Evolutionary conservation across 64 coral and sea anemone species (phyloP).

Genomic region (Hydrozoanthus tunicans): DNA sequence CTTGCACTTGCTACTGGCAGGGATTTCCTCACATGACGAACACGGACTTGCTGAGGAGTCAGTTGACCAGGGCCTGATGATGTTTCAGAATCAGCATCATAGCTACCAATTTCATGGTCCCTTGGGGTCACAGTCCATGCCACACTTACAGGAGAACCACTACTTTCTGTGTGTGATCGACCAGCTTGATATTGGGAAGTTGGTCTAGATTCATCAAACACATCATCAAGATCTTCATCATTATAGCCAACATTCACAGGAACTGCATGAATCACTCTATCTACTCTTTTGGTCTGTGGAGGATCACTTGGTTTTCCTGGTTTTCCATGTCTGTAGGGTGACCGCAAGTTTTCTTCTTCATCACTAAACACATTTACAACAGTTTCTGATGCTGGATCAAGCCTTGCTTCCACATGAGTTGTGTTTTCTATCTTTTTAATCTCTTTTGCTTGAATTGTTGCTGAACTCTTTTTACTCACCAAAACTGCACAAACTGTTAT

Average conservation of each 20-base stretch:
- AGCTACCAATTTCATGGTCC: constrained; percentile 26
- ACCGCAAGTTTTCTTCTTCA: constrained; percentile 34
- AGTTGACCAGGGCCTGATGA: constrained; percentile 73
- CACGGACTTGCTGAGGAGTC: constrained; percentile 61
- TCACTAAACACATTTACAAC: constrained; percentile 49
- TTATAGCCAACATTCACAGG: constrained; percentile 67
- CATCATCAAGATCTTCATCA: constrained; percentile 79
- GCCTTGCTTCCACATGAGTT: constrained; percentile 54
- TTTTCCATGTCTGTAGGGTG: constrained; percentile 49
- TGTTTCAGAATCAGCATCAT: constrained; percentile 92
- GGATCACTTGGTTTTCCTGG: constrained; percentile 47
- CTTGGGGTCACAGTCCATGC: background rate
- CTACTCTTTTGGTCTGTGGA: background rate
- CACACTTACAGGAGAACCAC: background rate
- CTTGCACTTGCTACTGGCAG: constrained; percentile 26
- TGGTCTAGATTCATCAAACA: constrained; percentile 55
- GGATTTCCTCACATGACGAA: constrained; percentile 58
- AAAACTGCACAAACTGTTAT: constrained; percentile 36
- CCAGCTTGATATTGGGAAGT: background rate
- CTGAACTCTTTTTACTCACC: background rate
- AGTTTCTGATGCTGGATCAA: constrained; percentile 64
- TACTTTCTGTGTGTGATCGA: background rate
- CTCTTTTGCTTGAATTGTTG: constrained; percentile 22
- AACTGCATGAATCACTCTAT: constrained; percentile 53
- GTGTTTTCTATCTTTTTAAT: constrained; percentile 43